Conservation (phyloP, 2,113 vertebrate species). For the Lates calcarifer region DNA sequence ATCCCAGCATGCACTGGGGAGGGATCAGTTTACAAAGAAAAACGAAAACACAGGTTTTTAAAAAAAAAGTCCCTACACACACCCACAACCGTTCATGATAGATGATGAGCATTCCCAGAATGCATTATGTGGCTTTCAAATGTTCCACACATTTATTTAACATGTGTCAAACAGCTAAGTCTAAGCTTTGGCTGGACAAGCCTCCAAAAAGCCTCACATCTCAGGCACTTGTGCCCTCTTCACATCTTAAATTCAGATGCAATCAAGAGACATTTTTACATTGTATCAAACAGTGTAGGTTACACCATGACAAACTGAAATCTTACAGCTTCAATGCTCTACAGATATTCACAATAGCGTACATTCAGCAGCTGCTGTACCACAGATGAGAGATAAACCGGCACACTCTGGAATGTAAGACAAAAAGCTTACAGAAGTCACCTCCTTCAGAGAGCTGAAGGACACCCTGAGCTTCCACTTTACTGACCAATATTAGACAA, state of each 20-base stretch:
- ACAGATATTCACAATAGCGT: slow-evolving; percentile 26
- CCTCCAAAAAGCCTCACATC: slow-evolving; percentile 6
- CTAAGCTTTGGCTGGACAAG: slow-evolving; percentile 10
- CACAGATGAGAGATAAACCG: slow-evolving; percentile 48
- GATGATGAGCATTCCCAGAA: slow-evolving; percentile 73
- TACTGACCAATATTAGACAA: neutral
- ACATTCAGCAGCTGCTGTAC: slow-evolving; percentile 50
- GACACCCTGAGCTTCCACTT: slow-evolving; percentile 64
- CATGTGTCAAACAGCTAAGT: slow-evolving; percentile 6
- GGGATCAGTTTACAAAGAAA: neutral
- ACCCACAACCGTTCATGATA: neutral
- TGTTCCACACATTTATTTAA: slow-evolving; percentile 30
- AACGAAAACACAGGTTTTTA: neutral
- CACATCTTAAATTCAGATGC: slow-evolving; percentile 4
- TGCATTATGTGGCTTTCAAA: slow-evolving; percentile 56
- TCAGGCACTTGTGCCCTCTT: slow-evolving; percentile 1
- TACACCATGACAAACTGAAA: slow-evolving; percentile 10
- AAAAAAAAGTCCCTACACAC: neutral
- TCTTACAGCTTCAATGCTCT: slow-evolving; percentile 2
- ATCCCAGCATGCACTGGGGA: neutral
- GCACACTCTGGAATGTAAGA: slow-evolving; percentile 37
- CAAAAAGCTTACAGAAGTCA: slow-evolving; percentile 22
- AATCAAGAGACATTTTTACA: slow-evolving; percentile 3
- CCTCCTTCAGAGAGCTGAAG: slow-evolving; percentile 30
- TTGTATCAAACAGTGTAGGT: slow-evolving; percentile 14